Evolutionary conservation across 2,113 vertebrate species (phyloP), one percentile per base, ranked within the genome.

Genomic region (Anseranas semipalmata): DNA sequence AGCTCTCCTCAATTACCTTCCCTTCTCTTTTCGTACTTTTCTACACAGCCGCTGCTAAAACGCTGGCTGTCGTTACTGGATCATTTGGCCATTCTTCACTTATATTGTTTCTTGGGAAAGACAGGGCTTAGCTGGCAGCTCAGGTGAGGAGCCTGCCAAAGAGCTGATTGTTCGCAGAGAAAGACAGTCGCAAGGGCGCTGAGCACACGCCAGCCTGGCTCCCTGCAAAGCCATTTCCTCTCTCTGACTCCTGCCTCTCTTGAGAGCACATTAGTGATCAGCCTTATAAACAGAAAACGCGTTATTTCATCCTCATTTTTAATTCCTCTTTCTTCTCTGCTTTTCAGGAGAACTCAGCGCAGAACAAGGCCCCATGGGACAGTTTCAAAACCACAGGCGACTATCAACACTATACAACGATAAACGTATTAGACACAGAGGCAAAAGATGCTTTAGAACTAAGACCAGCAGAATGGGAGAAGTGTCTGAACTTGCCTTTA

Each of bases 391-490:
- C 98, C 96, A 98, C 99, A 94, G 99, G 99, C 94, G 99, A 99
- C 97, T 99, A 99, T 98, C 99, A 99, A 98, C 99, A 99, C 98
- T 99, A 99, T 91, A 99, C 99, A 98, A 99, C 99, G 92, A 99
- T 99, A 99, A 99, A 99, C 87, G 99, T 99, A 98, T 98, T 99
- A 98, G 99, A 99, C 95, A 98, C 99, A 97, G 98, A 99, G 97
- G 97, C 98, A 97, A 99, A 99, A 98, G 99, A 99, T 93, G 97
- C 99, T 97, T 98, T 99, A 98, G 99, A 99, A 99, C 99, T 99
- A 98, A 99, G 99, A 95, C 98, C 99, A 67, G 98, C 99, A 19
- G 99, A 99, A 97, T 99, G 99, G 99, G 99, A 99, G 98, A 99
- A 99, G 97, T 99, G 99, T 99, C 98, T 99, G 97, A 99, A 99